Base-by-base conservation (phyloP, 2,888 invertebrate genomes). In the Venusia cambrica region DNA sequence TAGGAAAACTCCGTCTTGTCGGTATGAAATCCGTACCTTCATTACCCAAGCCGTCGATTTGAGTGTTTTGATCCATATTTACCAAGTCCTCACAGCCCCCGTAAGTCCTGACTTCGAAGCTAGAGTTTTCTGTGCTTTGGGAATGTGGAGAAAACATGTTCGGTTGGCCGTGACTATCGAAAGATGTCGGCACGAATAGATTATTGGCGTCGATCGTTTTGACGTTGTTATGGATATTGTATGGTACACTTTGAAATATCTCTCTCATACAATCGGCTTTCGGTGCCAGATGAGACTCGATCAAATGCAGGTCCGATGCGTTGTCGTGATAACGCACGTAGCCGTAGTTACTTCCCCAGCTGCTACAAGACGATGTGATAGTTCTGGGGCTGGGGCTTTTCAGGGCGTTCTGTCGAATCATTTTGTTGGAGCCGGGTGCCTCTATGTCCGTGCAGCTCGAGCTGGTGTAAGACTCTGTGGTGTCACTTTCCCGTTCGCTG, bases 61-160 rank as follows among this genome's bases (percentile, higher is more conserved):
- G 87, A 4, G 84, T 84, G 64, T 89, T 89, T 56, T 90, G 90
- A 60, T 90, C 89, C 58, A 92, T 87, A 67, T 91, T 90, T 5
- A 89, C 87, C 45, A 93, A 74, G 80, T 93, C 90, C 68, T 93
- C 92, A 62, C 91, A 92, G 4, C 91, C 92, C 73, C 89, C 88
- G 48, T 90, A 90, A 7, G 89, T 66, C 12, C 88, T 77, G 9
- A 76, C 83, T 52, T 88, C 88, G 52, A 89, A 89, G 51, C 89
- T 89, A 22, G 90, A 89, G 56, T 88, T 85, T 52, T 90, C 90
- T 7, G 89, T 88, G 48, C 85, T 88, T 66, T 91, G 90, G 42
- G 92, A 92, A 69, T 88, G 88, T 72, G 91, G 90, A 57, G 65
- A 59, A 52, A 62, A 50, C 21, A 31, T 15, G 12, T 35, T 40